Percentiles rank a stretch among this genome's conserved stretches.
These are phyloP conservation scores for Luidia sarsii DNA, from an alignment of 53 echinoderm and acorn worm genomes.

Conservation along the genomic window DNA sequence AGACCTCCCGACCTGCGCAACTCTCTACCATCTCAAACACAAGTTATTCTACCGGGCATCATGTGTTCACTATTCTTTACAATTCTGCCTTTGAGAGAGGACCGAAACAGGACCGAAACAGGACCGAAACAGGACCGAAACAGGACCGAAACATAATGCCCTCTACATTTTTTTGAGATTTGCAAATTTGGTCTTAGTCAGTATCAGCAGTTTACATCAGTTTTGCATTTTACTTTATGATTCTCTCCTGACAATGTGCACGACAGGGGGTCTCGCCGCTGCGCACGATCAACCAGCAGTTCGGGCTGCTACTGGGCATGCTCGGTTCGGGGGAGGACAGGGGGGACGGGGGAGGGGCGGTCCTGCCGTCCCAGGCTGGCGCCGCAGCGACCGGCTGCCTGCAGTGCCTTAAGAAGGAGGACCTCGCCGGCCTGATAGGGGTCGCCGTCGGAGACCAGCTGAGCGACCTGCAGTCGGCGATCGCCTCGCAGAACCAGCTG, in stretches of 20 bases:
- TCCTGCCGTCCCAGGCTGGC: not conserved
- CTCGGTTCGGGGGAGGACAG: constrained; percentile 3
- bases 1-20: too few relatives aligned
- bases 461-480: constrained; percentile 56
- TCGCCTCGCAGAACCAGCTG: constrained; percentile 68
- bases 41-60: too few relatives aligned
- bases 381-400: constrained; percentile 60
- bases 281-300: constrained; percentile 33
- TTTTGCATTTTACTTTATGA: not conserved
- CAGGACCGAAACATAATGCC: too few relatives aligned
- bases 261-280: constrained; percentile 48
- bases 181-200: too few relatives aligned
- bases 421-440: constrained; percentile 60
- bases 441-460: constrained; percentile 61
- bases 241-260: not conserved
- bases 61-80: too few relatives aligned
- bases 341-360: constrained; percentile 16
- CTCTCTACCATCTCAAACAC: too few relatives aligned
- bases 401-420: constrained; percentile 69
- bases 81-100: too few relatives aligned
- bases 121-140: too few relatives aligned
- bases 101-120: too few relatives aligned
- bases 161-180: too few relatives aligned
- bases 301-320: constrained; percentile 33
- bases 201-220: too few relatives aligned